Conservation (phyloP, 2,888 invertebrate genomes). For the Eumacrocentrus americanus region DNA sequence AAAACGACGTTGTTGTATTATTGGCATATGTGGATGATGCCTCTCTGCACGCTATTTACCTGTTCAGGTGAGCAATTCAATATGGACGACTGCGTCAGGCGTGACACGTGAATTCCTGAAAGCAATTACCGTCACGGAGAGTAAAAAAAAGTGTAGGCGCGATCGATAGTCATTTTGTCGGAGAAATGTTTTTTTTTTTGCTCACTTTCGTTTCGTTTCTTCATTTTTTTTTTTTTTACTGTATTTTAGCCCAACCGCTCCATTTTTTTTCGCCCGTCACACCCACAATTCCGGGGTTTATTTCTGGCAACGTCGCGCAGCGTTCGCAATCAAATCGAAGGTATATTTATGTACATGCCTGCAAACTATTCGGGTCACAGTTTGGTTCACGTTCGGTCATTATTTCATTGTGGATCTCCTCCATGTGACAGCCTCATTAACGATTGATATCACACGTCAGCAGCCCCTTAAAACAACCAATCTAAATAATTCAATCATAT, state of each 20-base stretch:
- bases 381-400: conserved; percentile 15
- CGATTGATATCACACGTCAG: background rate
- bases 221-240: conserved; percentile 10
- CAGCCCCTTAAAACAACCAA: background rate
- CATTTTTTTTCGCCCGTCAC: conserved; percentile 5
- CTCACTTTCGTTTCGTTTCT: conserved; percentile 5
- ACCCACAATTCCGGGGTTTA: conserved; percentile 24
- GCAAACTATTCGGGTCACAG: conserved; percentile 24
- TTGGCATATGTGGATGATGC: background rate
- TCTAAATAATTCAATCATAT: background rate
- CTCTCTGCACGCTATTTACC: conserved; percentile 22
- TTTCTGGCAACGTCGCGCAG: conserved; percentile 46
- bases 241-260: background rate
- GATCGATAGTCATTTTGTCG: conserved; percentile 23
- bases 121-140: conserved; percentile 26
- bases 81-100: conserved; percentile 18
- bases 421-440: background rate
- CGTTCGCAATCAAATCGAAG: conserved; percentile 29
- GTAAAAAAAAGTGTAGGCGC: conserved; percentile 8
- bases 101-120: conserved; percentile 19
- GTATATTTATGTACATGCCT: conserved; percentile 26
- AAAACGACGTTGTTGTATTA: conserved; percentile 14
- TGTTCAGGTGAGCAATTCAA: conserved; percentile 20
- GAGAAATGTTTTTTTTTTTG: background rate
- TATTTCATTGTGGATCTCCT: background rate